Base-by-base conservation (phyloP, 2,113 vertebrate genomes). In the Sula dactylatra region DNA sequence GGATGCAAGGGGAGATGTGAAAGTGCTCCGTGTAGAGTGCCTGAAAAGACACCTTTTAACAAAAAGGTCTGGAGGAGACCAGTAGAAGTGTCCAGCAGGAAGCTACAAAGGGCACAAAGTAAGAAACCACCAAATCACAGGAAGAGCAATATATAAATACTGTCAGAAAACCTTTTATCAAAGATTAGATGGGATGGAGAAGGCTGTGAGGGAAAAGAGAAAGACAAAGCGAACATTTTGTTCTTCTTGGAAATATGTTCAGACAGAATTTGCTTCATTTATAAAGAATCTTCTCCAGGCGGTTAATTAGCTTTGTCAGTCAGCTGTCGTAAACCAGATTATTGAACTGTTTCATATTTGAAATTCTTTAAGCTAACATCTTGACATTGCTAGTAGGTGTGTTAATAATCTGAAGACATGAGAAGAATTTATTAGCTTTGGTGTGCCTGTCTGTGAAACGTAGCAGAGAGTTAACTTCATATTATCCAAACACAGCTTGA, bases 251-350 rank as follows among this genome's bases (percentile, higher is more conserved):
- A 97, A 97, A 98, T 97, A 49, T 27, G 27, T 92, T 96, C 65
- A 96, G 87, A 89, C 97, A 93, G 66, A 95, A 95, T 66, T 86
- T 90, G 88, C 96, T 97, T 97, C 82, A 78, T 97, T 98, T 95
- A 83, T 82, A 91, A 92, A 93, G 82, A 88, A 94, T 97, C 90
- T 95, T 97, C 96, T 96, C 86, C 86, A 94, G 87, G 86, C 96
- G 96, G 92, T 93, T 98, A 98, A 98, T 98, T 97, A 98, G 96
- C 95, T 97, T 97, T 98, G 97, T 96, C 95, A 97, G 88, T 98
- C 96, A 97, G 65, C 87, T 97, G 85, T 97, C 95, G 13, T 94
- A 97, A 97, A 97, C 66, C 90, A 97, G 93, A 97, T 97, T 97
- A 96, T 93, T 96, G 96, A 97, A 84, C 74, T 93, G 73, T 92